These are phyloP conservation scores for Cavia porcellus DNA, from an alignment of 2,113 vertebrate species.

Conservation along the genomic window DNA sequence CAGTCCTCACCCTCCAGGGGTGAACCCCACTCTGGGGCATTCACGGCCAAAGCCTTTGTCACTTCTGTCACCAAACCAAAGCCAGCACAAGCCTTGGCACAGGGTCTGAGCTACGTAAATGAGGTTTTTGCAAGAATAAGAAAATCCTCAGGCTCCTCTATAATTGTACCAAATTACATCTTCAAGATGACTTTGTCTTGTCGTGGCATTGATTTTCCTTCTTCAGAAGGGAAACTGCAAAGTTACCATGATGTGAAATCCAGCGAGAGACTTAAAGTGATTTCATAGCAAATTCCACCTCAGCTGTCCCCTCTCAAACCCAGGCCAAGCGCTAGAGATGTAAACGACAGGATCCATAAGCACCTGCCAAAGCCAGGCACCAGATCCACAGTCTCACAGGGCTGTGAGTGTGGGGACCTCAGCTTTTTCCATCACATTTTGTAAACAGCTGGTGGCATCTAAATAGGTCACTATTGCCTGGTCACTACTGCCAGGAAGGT, in stretches of 20 bases:
- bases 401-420: neutral
- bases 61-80: neutral
- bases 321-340: neutral
- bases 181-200: slow-evolving; percentile 10
- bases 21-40: neutral
- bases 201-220: neutral
- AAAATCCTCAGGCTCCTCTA: neutral
- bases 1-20: neutral
- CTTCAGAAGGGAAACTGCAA: neutral
- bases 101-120: neutral
- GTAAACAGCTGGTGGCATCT: neutral
- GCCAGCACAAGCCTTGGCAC: neutral
- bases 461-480: neutral
- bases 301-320: neutral
- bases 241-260: neutral
- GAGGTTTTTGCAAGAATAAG: neutral
- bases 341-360: neutral
- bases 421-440: neutral
- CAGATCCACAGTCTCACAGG: neutral
- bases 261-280: neutral
- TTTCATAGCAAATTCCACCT: neutral
- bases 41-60: neutral
- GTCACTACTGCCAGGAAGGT: neutral
- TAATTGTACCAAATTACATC: slow-evolving; percentile 54
- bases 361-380: rapidly evolving